phyloP scores from a whole-genome alignment of 1,140 invertebrate genomes.

The Trichogramma pretiosum region DNA sequence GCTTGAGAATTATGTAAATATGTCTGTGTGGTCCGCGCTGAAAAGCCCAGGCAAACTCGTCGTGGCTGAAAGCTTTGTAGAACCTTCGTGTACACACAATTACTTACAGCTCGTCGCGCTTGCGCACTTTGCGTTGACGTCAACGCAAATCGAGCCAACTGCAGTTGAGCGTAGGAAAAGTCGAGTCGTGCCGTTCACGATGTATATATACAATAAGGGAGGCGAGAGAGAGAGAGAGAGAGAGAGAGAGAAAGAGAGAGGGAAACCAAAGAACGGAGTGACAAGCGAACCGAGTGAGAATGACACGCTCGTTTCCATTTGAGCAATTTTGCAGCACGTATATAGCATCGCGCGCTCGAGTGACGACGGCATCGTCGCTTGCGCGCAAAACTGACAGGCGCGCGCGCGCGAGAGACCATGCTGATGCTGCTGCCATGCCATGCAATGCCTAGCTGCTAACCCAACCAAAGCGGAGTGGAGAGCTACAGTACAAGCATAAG shows the following conservation, averaged over 20 bases:
- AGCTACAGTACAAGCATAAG: too few species aligned
- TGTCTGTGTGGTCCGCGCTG: too few species aligned
- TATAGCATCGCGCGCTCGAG: background rate
- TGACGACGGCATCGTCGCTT: background rate
- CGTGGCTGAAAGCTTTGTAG: too few species aligned
- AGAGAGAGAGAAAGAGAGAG: background rate
- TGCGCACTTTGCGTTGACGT: too few species aligned
- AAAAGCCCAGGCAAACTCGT: too few species aligned
- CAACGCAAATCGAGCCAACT: too few species aligned
- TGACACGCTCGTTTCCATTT: constrained; percentile 33
- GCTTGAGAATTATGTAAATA: too few species aligned
- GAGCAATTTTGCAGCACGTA: constrained; percentile 26
- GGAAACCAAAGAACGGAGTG: constrained; percentile 18
- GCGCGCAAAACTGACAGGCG: background rate
- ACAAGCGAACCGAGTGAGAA: constrained; percentile 29
- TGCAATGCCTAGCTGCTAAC: constrained; percentile 27
- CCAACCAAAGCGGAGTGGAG: background rate
- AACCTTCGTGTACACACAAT: too few species aligned
- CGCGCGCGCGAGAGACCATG: constrained; percentile 12
- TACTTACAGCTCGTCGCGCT: too few species aligned
- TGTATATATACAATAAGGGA: too few species aligned
- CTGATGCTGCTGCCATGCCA: constrained; percentile 7
- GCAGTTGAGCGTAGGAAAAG: too few species aligned
- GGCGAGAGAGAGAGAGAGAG: background rate
- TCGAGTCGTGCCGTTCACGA: too few species aligned